These are phyloP conservation scores for Hoplostethus atlanticus DNA, from an alignment of 2,797 vertebrate genomes.

Conservation along the genomic window DNA sequence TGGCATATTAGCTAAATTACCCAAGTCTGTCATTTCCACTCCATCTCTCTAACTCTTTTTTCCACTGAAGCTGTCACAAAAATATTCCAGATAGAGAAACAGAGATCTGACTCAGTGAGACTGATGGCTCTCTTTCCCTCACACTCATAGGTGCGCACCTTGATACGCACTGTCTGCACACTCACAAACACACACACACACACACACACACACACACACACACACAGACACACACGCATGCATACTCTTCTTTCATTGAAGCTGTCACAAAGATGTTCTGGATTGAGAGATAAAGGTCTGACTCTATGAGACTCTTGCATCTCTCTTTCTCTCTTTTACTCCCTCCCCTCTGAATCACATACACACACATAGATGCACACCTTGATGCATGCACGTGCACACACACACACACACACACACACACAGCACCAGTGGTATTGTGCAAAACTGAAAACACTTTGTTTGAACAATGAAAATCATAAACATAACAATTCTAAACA, in stretches of 20 bases:
- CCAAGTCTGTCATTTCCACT: constrained; percentile 59
- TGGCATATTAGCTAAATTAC: constrained; percentile 48
- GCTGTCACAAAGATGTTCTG: neutral
- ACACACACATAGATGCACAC: neutral
- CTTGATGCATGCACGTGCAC: neutral
- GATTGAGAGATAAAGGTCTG: too few species aligned
- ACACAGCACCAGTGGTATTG: neutral
- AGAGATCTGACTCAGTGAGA: constrained; percentile 65
- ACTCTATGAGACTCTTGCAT: too few species aligned
- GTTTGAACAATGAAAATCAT: neutral
- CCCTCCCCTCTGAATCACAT: neutral
- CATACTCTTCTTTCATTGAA: neutral
- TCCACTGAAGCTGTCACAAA: constrained; percentile 65
- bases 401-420: neutral
- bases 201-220: neutral
- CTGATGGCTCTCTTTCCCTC: constrained; percentile 15
- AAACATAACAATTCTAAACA: neutral
- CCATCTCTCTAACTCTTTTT: constrained; percentile 35
- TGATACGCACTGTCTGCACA: neutral
- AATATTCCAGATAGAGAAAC: constrained; percentile 57
- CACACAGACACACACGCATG: neutral
- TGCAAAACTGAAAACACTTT: constrained; percentile 20
- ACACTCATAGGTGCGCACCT: constrained; percentile 1
- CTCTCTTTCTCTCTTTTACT: too few species aligned
- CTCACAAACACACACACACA: neutral